phyloP scores from a whole-genome alignment of 1,140 invertebrate genomes.

The Phymastichus coffea region DNA sequence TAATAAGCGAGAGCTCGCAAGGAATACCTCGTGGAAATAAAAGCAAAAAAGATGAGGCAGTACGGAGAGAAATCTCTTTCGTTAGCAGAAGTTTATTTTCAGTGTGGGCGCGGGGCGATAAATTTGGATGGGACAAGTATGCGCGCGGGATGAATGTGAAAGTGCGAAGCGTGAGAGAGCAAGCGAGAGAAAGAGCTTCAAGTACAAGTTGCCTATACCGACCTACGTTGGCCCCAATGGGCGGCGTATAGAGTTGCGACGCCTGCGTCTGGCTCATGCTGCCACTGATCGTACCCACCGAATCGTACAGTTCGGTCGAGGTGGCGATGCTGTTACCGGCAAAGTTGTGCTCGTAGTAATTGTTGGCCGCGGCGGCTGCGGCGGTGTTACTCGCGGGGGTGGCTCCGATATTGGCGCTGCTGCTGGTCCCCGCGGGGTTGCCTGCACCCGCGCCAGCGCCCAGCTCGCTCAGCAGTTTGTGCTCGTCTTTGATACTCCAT shows the following conservation, averaged over 20 bases:
- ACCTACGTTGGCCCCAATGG: slow-evolving; percentile 73
- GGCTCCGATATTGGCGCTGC: slow-evolving; percentile 39
- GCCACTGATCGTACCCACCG: slow-evolving; percentile 65
- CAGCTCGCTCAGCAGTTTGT: slow-evolving; percentile 79
- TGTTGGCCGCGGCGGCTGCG: slow-evolving; percentile 42
- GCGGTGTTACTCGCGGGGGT: no score
- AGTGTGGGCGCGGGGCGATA: no score
- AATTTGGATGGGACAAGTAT: no score
- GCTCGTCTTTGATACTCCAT: slow-evolving; percentile 86
- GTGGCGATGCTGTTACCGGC: slow-evolving; percentile 60
- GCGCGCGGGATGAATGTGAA: no score
- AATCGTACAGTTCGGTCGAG: slow-evolving; percentile 70
- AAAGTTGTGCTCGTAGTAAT: slow-evolving; percentile 68
- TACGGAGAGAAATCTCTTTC: no score
- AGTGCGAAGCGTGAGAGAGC: no score
- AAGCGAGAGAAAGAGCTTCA: no score
- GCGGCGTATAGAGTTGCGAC: slow-evolving; percentile 72
- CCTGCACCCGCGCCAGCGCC: slow-evolving; percentile 61
- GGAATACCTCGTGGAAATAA: no score
- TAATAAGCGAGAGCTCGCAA: slow-evolving; percentile 52
- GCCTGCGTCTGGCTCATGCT: slow-evolving; percentile 73
- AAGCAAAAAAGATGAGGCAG: no score
- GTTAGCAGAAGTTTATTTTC: no score
- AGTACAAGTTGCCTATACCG: no score
- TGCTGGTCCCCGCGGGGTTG: slow-evolving; percentile 38